A percentile compares a stretch with the other conserved stretches of the same genome.
Conservation (phyloP, 2,797 vertebrate genomes). For the Carcharodon carcharias region DNA sequence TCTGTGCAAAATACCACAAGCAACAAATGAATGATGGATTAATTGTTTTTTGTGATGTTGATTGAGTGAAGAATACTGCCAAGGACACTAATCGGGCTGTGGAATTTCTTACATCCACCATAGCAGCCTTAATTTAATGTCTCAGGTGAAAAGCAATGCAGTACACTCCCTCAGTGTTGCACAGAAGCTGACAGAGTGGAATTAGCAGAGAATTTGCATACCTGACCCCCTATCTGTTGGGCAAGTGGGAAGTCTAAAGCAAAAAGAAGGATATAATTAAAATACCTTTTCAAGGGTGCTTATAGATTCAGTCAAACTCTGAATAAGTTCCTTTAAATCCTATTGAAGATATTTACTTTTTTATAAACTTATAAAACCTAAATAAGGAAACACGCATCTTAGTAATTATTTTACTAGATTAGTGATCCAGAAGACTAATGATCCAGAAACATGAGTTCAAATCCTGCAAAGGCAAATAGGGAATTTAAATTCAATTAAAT, state of each 20-base stretch:
- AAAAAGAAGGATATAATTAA: not conserved
- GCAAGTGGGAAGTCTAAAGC: not conserved
- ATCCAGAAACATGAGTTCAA: no score
- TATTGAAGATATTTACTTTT: not conserved
- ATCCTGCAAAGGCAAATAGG: no score
- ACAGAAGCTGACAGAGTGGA: not conserved
- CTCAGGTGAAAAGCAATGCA: not conserved
- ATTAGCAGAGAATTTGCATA: not conserved
- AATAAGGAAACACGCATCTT: no score
- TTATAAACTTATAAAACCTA: no score
- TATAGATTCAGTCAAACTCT: not conserved
- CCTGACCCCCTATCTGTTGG: not conserved
- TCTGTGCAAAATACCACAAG: not conserved
- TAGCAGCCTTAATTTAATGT: not conserved
- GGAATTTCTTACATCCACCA: not conserved
- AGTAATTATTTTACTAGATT: no score
- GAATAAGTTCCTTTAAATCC: not conserved
- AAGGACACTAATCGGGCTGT: not conserved
- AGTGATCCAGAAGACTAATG: no score
- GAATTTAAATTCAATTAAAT: no score
- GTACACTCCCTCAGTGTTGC: not conserved
- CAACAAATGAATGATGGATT: not conserved
- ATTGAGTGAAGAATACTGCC: not conserved
- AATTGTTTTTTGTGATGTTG: not conserved
- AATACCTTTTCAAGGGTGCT: not conserved